Evolutionary conservation across 2,888 invertebrate genomes (phyloP).

Genomic region (Tethea ocularis): DNA sequence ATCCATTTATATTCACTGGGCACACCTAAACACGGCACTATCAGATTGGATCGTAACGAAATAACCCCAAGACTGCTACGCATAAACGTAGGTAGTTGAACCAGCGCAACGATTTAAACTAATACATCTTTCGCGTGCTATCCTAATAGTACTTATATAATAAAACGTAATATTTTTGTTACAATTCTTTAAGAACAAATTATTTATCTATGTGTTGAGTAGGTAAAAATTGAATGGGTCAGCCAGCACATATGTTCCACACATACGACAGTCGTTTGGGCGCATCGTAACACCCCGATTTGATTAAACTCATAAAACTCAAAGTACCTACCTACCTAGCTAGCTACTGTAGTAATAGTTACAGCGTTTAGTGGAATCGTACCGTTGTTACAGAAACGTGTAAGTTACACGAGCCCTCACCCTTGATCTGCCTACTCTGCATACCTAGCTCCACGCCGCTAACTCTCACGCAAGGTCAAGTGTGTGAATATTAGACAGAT

Average conservation of each 20-base stretch:
- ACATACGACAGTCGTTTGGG: conserved; percentile 70
- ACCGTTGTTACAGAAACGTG: conserved; percentile 55
- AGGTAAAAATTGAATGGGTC: conserved; percentile 42
- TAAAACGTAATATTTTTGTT: conserved; percentile 56
- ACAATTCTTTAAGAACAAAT: conserved; percentile 45
- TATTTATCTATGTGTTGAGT: conserved; percentile 43
- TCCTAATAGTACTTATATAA: conserved; percentile 37
- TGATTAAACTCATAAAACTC: conserved; percentile 81
- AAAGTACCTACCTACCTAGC: conserved; percentile 53
- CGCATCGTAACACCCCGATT: conserved; percentile 72
- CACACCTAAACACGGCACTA: conserved; percentile 26
- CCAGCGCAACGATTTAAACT: conserved; percentile 47
- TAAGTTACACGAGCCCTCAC: conserved; percentile 60
- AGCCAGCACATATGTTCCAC: conserved; percentile 59
- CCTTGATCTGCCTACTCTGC: conserved; percentile 54
- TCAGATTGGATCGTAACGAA: conserved; percentile 45
- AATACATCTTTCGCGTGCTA: conserved; percentile 62
- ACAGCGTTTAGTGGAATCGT: conserved; percentile 22
- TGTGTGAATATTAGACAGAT: too few species aligned
- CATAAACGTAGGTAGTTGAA: conserved; percentile 38
- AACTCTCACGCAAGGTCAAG: too few species aligned
- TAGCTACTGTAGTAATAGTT: conserved; percentile 23
- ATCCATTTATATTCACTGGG: conserved; percentile 25
- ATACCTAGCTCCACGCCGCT: conserved; percentile 49
- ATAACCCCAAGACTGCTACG: conserved; percentile 43